Conservation (phyloP, 2,113 vertebrate genomes). For the Misgurnus mizolepis region DNA sequence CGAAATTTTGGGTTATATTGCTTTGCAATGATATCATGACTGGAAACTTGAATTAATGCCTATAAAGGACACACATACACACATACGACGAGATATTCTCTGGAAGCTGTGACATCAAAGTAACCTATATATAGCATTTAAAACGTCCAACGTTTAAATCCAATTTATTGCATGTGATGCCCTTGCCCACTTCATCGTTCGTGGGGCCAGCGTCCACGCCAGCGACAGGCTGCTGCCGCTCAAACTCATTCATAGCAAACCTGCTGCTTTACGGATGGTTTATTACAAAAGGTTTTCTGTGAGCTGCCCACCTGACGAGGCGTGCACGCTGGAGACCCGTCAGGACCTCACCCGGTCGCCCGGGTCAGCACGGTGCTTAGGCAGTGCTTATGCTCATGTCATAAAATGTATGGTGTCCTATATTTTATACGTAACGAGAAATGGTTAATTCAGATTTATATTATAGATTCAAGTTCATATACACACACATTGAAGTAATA, state of each 20-base stretch:
- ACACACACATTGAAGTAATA: conserved; percentile 57
- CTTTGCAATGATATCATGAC: conserved; percentile 65
- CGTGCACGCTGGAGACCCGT: conserved; percentile 60
- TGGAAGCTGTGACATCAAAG: conserved; percentile 20
- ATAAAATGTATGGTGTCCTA: conserved; percentile 47
- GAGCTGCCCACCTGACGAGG: conserved; percentile 71
- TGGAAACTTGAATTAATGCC: conserved; percentile 57
- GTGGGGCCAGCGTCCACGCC: conserved; percentile 64
- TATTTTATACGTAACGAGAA: conserved; percentile 45
- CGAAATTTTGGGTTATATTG: conserved; percentile 69
- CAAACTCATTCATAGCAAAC: conserved; percentile 84
- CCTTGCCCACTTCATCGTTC: neutral
- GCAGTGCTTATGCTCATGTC: conserved; percentile 68
- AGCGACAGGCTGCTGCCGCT: conserved; percentile 67
- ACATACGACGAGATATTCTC: neutral
- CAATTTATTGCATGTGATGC: conserved; percentile 66
- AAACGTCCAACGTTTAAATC: conserved; percentile 9
- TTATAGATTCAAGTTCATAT: conserved; percentile 59
- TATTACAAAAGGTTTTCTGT: conserved; percentile 78
- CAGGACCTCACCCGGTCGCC: neutral
- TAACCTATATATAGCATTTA: neutral
- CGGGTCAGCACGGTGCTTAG: conserved; percentile 36
- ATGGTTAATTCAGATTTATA: conserved; percentile 48
- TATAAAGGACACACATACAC: conserved; percentile 5
- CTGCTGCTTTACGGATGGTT: conserved; percentile 79